These are phyloP conservation scores for Brachypterus glaber DNA, from an alignment of 2,888 invertebrate genomes.

Conservation along the genomic window DNA sequence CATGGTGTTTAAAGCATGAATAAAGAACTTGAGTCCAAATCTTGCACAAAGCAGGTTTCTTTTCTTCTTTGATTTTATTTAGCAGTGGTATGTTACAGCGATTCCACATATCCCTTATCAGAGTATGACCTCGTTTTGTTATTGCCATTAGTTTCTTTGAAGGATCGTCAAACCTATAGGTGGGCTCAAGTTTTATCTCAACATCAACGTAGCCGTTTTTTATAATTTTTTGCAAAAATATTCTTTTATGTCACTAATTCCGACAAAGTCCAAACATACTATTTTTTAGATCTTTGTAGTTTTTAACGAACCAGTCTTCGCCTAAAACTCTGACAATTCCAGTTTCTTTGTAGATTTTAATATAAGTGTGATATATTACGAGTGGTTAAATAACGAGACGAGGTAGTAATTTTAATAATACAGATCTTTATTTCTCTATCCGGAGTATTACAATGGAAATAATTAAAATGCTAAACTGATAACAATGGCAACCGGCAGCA, in stretches of 20 bases:
- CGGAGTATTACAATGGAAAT: no score
- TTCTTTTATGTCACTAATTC: slow-evolving; percentile 4
- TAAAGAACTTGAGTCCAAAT: slow-evolving; percentile 12
- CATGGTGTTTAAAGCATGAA: slow-evolving; percentile 10
- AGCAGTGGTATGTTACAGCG: slow-evolving; percentile 11
- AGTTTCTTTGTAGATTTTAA: slow-evolving; percentile 3
- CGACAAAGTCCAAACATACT: no score
- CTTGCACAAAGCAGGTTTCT: slow-evolving; percentile 9
- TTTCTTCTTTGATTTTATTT: slow-evolving; percentile 11
- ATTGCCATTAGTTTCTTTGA: slow-evolving; percentile 8
- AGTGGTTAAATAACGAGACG: no score
- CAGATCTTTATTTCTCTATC: no score
- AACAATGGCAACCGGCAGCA: no score
- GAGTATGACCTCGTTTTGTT: slow-evolving; percentile 9
- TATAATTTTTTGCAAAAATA: slow-evolving; percentile 6
- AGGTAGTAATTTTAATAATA: no score
- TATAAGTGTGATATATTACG: no score
- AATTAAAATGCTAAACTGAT: no score
- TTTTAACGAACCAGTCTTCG: slow-evolving; percentile 9
- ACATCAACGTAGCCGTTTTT: slow-evolving; percentile 7
- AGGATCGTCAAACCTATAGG: no score
- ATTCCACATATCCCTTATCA: slow-evolving; percentile 7
- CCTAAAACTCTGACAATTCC: slow-evolving; percentile 7
- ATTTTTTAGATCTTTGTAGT: no score
- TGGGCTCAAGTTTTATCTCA: no score